These are phyloP conservation scores for Elanoides forficatus DNA, from an alignment of 2,113 vertebrate genomes.

Conservation along the genomic window DNA sequence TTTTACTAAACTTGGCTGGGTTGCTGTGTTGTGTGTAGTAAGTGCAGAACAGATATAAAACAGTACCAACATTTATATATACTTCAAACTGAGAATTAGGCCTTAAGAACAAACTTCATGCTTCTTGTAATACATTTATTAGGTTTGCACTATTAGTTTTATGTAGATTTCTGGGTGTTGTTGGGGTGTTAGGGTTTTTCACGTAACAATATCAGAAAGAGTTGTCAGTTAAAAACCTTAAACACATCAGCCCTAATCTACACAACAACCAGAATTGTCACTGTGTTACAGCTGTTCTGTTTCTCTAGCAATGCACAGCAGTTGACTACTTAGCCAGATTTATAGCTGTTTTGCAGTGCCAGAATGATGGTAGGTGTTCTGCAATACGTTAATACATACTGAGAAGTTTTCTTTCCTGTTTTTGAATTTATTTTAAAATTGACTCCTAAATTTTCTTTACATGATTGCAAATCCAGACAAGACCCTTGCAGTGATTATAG, in stretches of 20 bases:
- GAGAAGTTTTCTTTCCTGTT: neutral
- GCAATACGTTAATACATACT: neutral
- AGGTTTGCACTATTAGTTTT: neutral
- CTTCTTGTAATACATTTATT: neutral
- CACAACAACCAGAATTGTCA: neutral
- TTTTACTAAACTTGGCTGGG: neutral
- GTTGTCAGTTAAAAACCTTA: neutral
- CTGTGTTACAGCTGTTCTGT: neutral
- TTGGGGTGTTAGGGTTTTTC: neutral
- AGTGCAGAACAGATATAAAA: neutral
- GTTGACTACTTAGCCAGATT: neutral
- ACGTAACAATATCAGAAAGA: neutral
- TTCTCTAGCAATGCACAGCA: neutral
- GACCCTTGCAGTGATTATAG: neutral
- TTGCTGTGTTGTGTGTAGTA: neutral
- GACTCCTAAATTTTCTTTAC: neutral
- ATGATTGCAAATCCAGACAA: neutral
- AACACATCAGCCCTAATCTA: neutral
- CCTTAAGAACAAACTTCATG: neutral
- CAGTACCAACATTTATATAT: neutral
- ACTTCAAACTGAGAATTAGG: neutral
- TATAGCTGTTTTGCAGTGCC: neutral
- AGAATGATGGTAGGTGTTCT: neutral
- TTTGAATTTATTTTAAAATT: neutral
- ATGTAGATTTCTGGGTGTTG: neutral